Evolutionary conservation across 2,797 vertebrate species (phyloP), one percentile per base, ranked within the genome.

Genomic region (Gobionotothen gibberifrons): DNA sequence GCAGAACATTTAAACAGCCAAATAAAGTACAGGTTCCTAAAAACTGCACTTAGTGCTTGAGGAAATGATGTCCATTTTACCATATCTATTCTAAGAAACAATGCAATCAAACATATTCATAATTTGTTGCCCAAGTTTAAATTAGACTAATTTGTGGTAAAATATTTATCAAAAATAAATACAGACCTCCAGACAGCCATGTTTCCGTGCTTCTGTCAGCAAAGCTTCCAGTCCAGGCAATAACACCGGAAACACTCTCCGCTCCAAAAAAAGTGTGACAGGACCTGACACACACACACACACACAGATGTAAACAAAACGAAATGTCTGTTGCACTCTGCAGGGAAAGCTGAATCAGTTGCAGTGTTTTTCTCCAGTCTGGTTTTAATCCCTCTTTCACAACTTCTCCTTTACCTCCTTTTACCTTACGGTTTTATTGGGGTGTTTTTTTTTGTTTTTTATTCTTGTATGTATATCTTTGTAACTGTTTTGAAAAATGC

Each of bases 191-290:
- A 97, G 95, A 84, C 95, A 97, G 17, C 92, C 90, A 1, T 94
- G 92, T 69, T 91, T 94, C 82, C 93, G 83, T 40, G 96, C 96
- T 86, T 93, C 95, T 36, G 82, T 89, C 59, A 98, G 91, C 72
- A 98, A 83, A 44, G 93, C 96, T 46, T 94, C 93, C 79, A 99
- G 82, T 72, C 95, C 97, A 0, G 96, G 95, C 12, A 97, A 59
- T 78, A 99, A 91, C 52, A 96, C 90, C 11, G 96, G 96, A 81
- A 97, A 97, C 82, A 99, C 63, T 36, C 56, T 92, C 54, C 69
- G 85, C 83, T 98, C 95, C 58, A 99, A 70, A 74, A 92, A 97
- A 22, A 78, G 64, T 9, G 2, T 85, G 67, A 93, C 85, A 71
- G 95, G 90, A 92, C 92, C 97, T 98, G 91, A 69, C 9, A 74